Evolutionary conservation across 2,888 invertebrate species (phyloP), one percentile per base, ranked within the genome.

Genomic region (Euproctis similis): DNA sequence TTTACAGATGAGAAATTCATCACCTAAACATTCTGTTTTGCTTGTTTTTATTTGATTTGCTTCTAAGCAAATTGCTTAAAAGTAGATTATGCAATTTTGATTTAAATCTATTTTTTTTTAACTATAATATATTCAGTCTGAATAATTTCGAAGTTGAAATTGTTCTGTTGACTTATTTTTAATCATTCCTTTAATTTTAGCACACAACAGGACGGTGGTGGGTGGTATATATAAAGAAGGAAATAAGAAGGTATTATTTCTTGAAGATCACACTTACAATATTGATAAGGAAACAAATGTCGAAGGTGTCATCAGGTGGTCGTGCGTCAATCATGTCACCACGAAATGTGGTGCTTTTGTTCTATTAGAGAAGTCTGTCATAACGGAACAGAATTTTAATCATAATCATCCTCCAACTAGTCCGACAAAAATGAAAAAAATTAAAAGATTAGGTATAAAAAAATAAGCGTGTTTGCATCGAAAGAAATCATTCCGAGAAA

Each of bases 211-310:
- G n/a, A n/a, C n/a, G 1, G 45, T 65, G 2, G 59, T 67, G 3
- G 65, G 65, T 9, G 67, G 59, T 2, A 52, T 67, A 20, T 66
- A 62, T 23, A 43, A 58, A 34, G 26, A 48, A 8, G 11, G n/a
- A 6, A 56, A 54, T 4, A 48, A 43, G 8, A 54, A 53, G 22
- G 30, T 66, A 1, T 33, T 66, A 9, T 36, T 66, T 21, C 50
- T 52, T 16, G 59, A 52, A 36, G 46, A 59, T 4, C 56, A 39
- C 28, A 43, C 2, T 66, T 56, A 28, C 29, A 51, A n/a, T n/a
- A n/a, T n/a, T 7, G 55, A 53, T 42, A 36, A 39, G n/a, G 34
- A 35, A 25, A 19, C 28, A 1, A 28, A 18, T 2, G 11, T 16
- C 8, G 41, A 23, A 2, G 36, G 33, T 7, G 31, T 36, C 2